phyloP scores from a whole-genome alignment of 2,888 invertebrate species.

The Parnassius glacialis region DNA sequence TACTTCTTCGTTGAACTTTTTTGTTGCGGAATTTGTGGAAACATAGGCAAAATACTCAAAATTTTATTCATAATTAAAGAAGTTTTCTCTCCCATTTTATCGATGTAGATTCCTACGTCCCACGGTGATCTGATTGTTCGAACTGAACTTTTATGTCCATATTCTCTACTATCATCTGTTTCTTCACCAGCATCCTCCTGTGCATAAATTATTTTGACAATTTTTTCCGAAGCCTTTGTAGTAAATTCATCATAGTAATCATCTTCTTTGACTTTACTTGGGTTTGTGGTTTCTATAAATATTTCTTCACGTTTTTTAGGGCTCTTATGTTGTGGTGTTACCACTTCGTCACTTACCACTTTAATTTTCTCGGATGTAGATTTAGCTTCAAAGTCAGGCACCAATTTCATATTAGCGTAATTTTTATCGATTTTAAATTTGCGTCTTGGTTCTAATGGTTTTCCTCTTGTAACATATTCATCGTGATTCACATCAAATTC shows the following conservation, averaged over 20 bases:
- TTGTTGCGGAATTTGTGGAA: slow-evolving; percentile 43
- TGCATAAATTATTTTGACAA: slow-evolving; percentile 30
- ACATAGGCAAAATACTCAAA: slow-evolving; percentile 51
- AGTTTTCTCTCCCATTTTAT: slow-evolving; percentile 44
- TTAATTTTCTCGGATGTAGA: slow-evolving; percentile 29
- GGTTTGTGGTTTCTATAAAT: slow-evolving; percentile 9
- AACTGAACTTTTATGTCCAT: slow-evolving; percentile 32
- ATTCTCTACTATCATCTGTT: slow-evolving; percentile 47
- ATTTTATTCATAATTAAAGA: slow-evolving; percentile 39
- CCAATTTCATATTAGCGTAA: slow-evolving; percentile 18
- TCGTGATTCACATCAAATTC: slow-evolving; percentile 70
- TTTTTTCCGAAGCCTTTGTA: slow-evolving; percentile 35
- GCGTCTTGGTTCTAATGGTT: slow-evolving; percentile 54
- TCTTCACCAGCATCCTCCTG: slow-evolving; percentile 47
- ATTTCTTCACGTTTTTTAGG: slow-evolving; percentile 31
- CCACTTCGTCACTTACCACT: slow-evolving; percentile 33
- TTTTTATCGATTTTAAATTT: slow-evolving; percentile 36
- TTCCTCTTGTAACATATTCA: slow-evolving; percentile 57
- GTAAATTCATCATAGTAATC: slow-evolving; percentile 53
- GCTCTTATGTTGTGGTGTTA: slow-evolving; percentile 37
- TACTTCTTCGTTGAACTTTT: slow-evolving; percentile 22
- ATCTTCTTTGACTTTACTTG: slow-evolving; percentile 10
- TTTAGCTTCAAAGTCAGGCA: slow-evolving; percentile 23
- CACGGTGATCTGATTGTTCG: slow-evolving; percentile 50
- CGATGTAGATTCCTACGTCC: slow-evolving; percentile 37